These are phyloP conservation scores for Passerculus sandwichensis DNA, from an alignment of 2,797 vertebrate species.

Conservation along the genomic window DNA sequence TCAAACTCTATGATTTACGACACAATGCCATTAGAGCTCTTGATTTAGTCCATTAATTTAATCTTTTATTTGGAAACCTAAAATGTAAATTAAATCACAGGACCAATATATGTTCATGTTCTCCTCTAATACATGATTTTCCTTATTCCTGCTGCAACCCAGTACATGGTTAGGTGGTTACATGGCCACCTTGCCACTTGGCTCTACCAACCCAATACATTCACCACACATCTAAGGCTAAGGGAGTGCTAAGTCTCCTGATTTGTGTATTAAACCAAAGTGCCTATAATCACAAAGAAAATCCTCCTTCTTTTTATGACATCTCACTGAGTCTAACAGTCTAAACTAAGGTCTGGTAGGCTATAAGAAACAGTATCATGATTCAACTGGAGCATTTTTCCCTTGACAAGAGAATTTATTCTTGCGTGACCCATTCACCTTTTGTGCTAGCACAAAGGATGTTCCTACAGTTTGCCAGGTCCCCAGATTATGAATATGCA, in stretches of 20 bases:
- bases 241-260: neutral
- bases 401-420: neutral
- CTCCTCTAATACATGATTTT: neutral
- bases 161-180: neutral
- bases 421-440: neutral
- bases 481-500: neutral
- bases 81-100: neutral
- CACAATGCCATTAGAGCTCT: neutral
- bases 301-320: neutral
- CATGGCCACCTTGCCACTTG: neutral
- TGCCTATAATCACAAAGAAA: neutral
- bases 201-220: neutral
- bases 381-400: neutral
- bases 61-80: neutral
- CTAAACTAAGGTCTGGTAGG: neutral
- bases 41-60: neutral
- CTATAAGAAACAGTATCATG: neutral
- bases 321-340: neutral
- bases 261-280: neutral
- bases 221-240: neutral
- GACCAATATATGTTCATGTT: neutral
- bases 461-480: neutral
- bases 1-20: neutral
- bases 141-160: neutral
- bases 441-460: constrained; percentile 6